These are phyloP conservation scores for Petrocephalus sullivani DNA, from an alignment of 2,797 vertebrate genomes.

Conservation along the genomic window DNA sequence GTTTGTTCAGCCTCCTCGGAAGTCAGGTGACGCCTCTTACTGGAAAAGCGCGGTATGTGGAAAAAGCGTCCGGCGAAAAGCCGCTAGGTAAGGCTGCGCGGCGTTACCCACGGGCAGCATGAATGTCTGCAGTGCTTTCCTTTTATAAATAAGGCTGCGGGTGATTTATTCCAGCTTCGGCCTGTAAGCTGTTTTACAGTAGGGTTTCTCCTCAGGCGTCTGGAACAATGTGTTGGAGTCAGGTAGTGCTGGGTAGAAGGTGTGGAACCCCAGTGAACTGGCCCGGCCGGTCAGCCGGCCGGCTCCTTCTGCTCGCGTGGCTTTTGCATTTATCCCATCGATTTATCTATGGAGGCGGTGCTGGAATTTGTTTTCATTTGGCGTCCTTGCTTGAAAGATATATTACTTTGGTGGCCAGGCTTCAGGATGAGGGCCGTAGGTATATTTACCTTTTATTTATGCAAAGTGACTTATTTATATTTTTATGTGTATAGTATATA, in stretches of 20 bases:
- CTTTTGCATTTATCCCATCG: slow-evolving; percentile 5
- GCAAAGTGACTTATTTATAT: background rate
- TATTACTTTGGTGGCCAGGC: background rate
- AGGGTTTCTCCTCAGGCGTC: background rate
- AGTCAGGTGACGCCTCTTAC: slow-evolving; percentile 35
- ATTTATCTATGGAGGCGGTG: background rate
- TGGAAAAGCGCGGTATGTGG: slow-evolving; percentile 32
- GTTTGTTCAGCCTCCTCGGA: slow-evolving; percentile 30
- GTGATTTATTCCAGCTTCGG: slow-evolving; percentile 4
- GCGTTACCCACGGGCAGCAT: slow-evolving; percentile 7
- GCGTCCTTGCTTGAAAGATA: background rate
- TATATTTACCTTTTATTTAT: no score
- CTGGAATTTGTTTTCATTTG: slow-evolving; percentile 8
- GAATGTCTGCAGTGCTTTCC: background rate
- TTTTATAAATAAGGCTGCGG: slow-evolving; percentile 5
- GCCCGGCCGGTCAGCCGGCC: background rate
- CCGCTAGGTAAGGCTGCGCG: background rate
- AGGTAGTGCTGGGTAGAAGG: background rate
- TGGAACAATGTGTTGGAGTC: background rate
- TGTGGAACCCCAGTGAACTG: background rate
- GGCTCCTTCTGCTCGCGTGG: background rate
- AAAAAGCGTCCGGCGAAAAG: background rate
- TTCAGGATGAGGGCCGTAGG: background rate
- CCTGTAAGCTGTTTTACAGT: slow-evolving; percentile 9
- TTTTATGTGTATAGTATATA: background rate